phyloP scores from a whole-genome alignment of 2,113 vertebrate species.

The Festucalex cinctus region DNA sequence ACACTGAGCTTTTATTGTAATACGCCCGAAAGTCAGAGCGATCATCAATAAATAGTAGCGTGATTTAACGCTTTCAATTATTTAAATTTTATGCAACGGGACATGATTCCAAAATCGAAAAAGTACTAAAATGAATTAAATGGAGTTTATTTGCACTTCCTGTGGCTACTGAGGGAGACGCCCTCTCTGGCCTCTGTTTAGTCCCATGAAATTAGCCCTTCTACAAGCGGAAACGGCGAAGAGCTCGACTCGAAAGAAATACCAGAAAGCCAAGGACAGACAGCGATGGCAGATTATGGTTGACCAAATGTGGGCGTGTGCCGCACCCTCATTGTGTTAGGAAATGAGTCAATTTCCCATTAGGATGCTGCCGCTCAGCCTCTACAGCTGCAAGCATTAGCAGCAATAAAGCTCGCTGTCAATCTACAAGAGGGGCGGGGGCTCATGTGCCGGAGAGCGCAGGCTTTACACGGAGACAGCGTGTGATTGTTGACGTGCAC shows the following conservation, averaged over 20 bases:
- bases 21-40: background rate
- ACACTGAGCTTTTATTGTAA: background rate
- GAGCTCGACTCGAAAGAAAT: background rate
- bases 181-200: background rate
- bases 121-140: background rate
- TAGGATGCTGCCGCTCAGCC: conserved; percentile 60
- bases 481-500: conserved; percentile 9
- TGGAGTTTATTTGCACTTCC: background rate
- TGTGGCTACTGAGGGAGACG: background rate
- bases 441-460: conserved; percentile 13
- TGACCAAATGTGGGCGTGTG: conserved; percentile 56
- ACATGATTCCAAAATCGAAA: background rate
- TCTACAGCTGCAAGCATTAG: conserved; percentile 67
- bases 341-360: conserved; percentile 69
- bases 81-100: background rate
- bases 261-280: conserved; percentile 7
- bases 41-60: background rate
- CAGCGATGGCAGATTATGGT: conserved; percentile 27
- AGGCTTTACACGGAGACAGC: conserved; percentile 12
- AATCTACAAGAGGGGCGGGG: conserved; percentile 48
- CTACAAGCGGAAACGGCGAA: no score
- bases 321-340: conserved; percentile 56
- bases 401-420: conserved; percentile 69
- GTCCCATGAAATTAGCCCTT: background rate
- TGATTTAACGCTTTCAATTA: background rate